phyloP scores from a whole-genome alignment of 2,888 invertebrate species.

The Sthenelais limicola region DNA sequence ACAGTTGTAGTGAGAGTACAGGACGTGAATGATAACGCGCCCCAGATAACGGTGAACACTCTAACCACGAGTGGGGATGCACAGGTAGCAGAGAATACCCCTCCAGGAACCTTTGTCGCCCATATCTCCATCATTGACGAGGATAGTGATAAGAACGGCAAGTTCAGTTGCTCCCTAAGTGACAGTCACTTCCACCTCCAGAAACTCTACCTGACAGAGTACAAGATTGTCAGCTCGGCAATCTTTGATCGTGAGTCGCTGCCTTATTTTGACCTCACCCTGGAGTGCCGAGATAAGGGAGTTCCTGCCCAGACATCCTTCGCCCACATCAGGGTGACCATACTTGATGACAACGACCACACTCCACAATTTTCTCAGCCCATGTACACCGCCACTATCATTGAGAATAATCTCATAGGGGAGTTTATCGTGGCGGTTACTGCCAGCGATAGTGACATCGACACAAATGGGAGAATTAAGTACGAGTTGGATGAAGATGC shows the following conservation, averaged over 20 bases:
- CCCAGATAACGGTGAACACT: constrained; percentile 86
- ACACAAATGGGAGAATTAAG: constrained; percentile 60
- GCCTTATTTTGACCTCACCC: constrained; percentile 43
- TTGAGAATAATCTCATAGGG: constrained; percentile 46
- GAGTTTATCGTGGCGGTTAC: constrained; percentile 44
- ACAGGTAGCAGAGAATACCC: constrained; percentile 56
- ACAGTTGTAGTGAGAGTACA: constrained; percentile 73
- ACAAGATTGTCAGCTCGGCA: constrained; percentile 43
- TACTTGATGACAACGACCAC: constrained; percentile 51
- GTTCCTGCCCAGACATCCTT: constrained; percentile 41
- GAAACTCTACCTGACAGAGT: constrained; percentile 42
- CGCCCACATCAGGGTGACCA: constrained; percentile 34
- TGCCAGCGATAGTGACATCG: constrained; percentile 53
- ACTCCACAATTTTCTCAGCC: constrained; percentile 45
- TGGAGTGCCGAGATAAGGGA: constrained; percentile 48
- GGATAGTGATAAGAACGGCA: constrained; percentile 46
- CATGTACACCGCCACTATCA: constrained; percentile 43
- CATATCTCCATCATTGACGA: constrained; percentile 49
- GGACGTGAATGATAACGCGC: constrained; percentile 90
- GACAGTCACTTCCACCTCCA: constrained; percentile 61
- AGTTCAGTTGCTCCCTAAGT: constrained; percentile 53
- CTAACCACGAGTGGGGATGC: constrained; percentile 83
- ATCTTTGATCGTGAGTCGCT: constrained; percentile 47
- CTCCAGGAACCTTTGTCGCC: constrained; percentile 53
- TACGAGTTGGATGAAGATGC: constrained; percentile 54